Evolutionary conservation across 2,113 vertebrate genomes (phyloP).

Genomic region (Poicephalus meyeri): DNA sequence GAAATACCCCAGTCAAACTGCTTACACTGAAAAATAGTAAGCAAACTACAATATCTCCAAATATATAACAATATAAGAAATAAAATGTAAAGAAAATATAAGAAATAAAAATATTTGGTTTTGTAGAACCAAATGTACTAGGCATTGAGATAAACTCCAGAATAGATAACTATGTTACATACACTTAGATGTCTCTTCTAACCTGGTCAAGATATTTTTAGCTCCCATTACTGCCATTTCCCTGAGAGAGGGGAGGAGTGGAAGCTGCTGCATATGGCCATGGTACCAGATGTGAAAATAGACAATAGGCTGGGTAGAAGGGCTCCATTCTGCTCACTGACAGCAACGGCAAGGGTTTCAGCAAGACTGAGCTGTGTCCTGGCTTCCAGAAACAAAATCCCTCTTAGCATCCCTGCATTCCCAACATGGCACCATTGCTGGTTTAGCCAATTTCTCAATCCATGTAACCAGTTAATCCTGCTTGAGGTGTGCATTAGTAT

Average conservation of each 20-base stretch:
- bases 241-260: fast-evolving
- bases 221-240: neutral
- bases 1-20: neutral
- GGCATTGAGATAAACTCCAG: neutral
- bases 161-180: neutral
- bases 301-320: neutral
- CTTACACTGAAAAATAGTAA: neutral
- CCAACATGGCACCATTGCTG: neutral
- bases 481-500: neutral
- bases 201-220: neutral
- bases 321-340: fast-evolving
- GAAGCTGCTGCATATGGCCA: fast-evolving
- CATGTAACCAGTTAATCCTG: neutral
- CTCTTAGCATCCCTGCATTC: neutral
- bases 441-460: neutral
- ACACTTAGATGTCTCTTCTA: neutral
- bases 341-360: neutral
- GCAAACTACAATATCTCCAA: neutral
- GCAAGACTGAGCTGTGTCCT: neutral
- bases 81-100: neutral
- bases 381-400: neutral
- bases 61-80: neutral
- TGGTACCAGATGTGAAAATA: neutral
- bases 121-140: neutral
- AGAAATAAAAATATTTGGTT: neutral